Percentiles rank a stretch among this genome's conserved stretches.
These are phyloP conservation scores for Ophion ventricosus DNA, from an alignment of 2,888 invertebrate genomes.

Conservation along the genomic window DNA sequence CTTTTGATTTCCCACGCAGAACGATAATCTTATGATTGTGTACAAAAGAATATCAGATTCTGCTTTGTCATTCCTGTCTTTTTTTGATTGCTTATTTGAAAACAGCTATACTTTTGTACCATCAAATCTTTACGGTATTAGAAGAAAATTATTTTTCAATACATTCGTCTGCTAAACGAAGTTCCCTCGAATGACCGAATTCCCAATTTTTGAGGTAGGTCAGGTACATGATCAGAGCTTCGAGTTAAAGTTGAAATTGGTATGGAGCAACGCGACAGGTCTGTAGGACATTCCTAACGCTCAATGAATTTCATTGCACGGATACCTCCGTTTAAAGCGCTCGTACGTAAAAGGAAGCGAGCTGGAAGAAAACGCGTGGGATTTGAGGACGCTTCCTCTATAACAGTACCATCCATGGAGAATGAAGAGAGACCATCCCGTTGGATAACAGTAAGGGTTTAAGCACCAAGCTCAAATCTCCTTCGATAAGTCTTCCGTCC, in stretches of 20 bases:
- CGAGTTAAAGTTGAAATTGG: conserved; percentile 4
- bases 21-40: not conserved
- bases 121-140: not conserved
- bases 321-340: conserved; percentile 40
- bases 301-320: conserved; percentile 60
- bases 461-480: conserved; percentile 50
- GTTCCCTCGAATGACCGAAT: not conserved
- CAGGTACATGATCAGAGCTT: conserved; percentile 21
- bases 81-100: not conserved
- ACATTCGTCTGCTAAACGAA: not conserved
- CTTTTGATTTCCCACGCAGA: not conserved
- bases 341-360: conserved; percentile 55
- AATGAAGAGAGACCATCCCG: conserved; percentile 27
- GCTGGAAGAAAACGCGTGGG: conserved; percentile 57
- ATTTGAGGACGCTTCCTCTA: conserved; percentile 18
- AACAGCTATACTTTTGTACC: not conserved
- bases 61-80: not conserved
- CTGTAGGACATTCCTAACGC: conserved; percentile 59
- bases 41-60: not conserved
- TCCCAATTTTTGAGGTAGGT: not conserved
- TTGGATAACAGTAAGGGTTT: conserved; percentile 54
- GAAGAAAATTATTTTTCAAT: not conserved
- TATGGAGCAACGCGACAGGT: conserved; percentile 1
- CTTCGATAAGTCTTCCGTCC: conserved; percentile 45
- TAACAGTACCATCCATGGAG: conserved; percentile 20